phyloP scores from a whole-genome alignment of 2,113 vertebrate genomes.

The Sapajus apella region DNA sequence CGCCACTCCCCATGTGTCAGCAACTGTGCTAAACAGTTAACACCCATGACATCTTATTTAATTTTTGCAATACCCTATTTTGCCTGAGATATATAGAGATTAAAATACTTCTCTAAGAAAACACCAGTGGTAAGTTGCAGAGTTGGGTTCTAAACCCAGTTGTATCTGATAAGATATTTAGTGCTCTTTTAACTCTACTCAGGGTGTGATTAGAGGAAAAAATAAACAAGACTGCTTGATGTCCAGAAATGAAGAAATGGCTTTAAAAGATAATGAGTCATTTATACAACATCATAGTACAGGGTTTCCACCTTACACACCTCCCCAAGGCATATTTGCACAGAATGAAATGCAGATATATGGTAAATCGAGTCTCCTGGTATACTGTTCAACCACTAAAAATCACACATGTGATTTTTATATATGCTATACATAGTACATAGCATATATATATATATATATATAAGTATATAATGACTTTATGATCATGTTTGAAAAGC shows the following conservation, averaged over 20 bases:
- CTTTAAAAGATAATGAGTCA: not conserved
- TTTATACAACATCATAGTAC: not conserved
- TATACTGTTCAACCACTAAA: not conserved
- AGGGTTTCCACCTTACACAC: accelerated
- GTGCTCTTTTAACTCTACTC: not conserved
- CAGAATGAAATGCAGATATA: not conserved
- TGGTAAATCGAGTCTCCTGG: not conserved
- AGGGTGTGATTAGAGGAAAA: not conserved
- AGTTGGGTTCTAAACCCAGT: not conserved
- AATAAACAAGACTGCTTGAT: not conserved
- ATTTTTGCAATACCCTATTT: not conserved
- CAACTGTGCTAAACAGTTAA: not conserved
- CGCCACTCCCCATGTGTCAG: not conserved
- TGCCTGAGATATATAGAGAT: not conserved
- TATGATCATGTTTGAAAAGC: not conserved
- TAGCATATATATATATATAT: no score
- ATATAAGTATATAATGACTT: not conserved
- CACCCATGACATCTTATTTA: not conserved
- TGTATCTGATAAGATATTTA: not conserved
- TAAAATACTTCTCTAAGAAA: not conserved
- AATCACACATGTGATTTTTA: not conserved
- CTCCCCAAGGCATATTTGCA: not conserved
- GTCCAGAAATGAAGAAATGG: not conserved
- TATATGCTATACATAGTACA: no score
- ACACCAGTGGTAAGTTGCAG: no score